Evolutionary conservation across 2,888 invertebrate species (phyloP).

Genomic region (Tinea pellionella): DNA sequence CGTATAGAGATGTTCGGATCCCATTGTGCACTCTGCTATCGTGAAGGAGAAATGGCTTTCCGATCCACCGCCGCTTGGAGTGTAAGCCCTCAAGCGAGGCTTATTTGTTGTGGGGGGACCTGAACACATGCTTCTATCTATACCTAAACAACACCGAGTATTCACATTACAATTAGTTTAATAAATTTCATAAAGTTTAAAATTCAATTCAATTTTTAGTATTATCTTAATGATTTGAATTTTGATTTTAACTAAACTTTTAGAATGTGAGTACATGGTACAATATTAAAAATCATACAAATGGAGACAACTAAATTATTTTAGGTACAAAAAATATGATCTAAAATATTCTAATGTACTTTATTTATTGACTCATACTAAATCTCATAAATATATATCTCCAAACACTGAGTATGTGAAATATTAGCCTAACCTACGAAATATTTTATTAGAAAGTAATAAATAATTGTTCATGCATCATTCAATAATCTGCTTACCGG

Average conservation of each 20-base stretch:
- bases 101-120: slow-evolving; percentile 47
- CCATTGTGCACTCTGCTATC: slow-evolving; percentile 40
- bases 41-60: slow-evolving; percentile 51
- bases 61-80: slow-evolving; percentile 39
- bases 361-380: too few species aligned
- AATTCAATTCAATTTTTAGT: too few species aligned
- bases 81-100: slow-evolving; percentile 38
- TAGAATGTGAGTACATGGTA: too few species aligned
- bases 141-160: slow-evolving; percentile 14
- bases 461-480: background rate
- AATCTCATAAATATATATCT: too few species aligned
- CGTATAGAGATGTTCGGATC: slow-evolving; percentile 52
- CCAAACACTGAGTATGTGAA: too few species aligned
- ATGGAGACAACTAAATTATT: too few species aligned
- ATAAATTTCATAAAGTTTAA: too few species aligned
- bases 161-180: background rate
- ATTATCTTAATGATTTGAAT: too few species aligned
- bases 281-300: too few species aligned
- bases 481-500: background rate
- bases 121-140: slow-evolving; percentile 34
- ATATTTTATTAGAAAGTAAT: background rate
- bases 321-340: too few species aligned
- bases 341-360: too few species aligned
- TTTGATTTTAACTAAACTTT: too few species aligned
- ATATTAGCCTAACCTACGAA: background rate